Evolutionary conservation across 2,888 invertebrate species (phyloP).

Genomic region (Laothoe populi): DNA sequence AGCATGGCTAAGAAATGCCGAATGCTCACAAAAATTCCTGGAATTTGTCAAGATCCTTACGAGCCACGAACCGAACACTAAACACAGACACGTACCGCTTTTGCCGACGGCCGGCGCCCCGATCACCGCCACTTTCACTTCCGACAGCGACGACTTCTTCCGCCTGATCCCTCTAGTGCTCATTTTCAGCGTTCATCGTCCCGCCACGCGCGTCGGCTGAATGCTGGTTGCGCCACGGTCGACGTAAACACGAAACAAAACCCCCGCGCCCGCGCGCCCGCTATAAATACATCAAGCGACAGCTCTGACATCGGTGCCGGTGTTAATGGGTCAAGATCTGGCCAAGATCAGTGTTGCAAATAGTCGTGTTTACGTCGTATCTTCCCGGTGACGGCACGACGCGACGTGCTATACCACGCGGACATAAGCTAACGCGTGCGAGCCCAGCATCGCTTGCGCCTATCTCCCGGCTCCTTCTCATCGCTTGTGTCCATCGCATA

Average conservation of each 20-base stretch:
- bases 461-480: neutral
- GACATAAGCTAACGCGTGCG: constrained; percentile 38
- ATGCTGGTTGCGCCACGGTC: constrained; percentile 55
- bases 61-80: constrained; percentile 29
- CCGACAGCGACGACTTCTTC: constrained; percentile 95
- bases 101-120: constrained; percentile 96
- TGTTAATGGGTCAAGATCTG: constrained; percentile 85
- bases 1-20: neutral
- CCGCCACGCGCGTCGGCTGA: constrained; percentile 50
- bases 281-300: constrained; percentile 81
- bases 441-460: neutral
- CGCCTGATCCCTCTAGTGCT: constrained; percentile 93
- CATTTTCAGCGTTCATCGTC: constrained; percentile 72
- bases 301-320: constrained; percentile 74
- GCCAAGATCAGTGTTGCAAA: constrained; percentile 81
- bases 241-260: constrained; percentile 58
- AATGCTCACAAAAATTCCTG: neutral
- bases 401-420: constrained; percentile 60
- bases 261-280: constrained; percentile 62
- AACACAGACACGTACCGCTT: constrained; percentile 88
- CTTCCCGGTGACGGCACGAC: constrained; percentile 56
- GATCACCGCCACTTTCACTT: constrained; percentile 95
- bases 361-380: constrained; percentile 73
- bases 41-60: neutral
- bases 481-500: too few species aligned